Percentiles rank a stretch among this genome's conserved stretches.
Conservation (phyloP, 2,113 vertebrate species). For the Regulus satrapa region DNA sequence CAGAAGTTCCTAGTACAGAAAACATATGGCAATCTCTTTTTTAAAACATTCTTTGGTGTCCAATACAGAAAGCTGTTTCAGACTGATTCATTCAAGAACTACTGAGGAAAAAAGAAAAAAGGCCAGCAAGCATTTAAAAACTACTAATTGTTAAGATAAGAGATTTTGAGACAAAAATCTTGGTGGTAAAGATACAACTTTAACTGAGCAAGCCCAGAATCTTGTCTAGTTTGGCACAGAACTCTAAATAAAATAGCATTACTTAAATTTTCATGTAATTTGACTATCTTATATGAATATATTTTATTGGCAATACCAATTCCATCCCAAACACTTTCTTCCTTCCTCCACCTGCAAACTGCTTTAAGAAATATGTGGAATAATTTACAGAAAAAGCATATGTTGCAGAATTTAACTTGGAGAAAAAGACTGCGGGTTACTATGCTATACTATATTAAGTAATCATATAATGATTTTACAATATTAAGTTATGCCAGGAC, state of each 20-base stretch:
- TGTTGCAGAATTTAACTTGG: not conserved
- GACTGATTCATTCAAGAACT: not conserved
- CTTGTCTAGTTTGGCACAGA: not conserved
- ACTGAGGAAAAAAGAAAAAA: not conserved
- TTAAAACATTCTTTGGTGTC: not conserved
- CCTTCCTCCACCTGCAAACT: not conserved
- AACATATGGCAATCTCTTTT: not conserved
- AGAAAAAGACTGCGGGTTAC: not conserved
- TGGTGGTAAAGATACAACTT: not conserved
- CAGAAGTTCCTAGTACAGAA: not conserved
- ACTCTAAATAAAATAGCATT: not conserved
- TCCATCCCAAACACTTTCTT: not conserved
- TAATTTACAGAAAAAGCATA: not conserved
- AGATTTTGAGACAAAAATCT: not conserved
- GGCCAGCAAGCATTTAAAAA: not conserved
- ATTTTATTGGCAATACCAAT: not conserved
- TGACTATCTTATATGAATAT: not conserved
- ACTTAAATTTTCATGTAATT: not conserved
- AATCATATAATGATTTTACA: not conserved
- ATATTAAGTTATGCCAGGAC: not conserved
- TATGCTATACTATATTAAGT: fast-evolving
- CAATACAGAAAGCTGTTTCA: not conserved
- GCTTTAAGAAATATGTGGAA: not conserved
- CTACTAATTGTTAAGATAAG: not conserved
- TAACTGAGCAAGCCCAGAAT: not conserved